These are phyloP conservation scores for Pemphigus obesinymphae DNA, from an alignment of 1,140 invertebrate genomes.

Conservation along the genomic window DNA sequence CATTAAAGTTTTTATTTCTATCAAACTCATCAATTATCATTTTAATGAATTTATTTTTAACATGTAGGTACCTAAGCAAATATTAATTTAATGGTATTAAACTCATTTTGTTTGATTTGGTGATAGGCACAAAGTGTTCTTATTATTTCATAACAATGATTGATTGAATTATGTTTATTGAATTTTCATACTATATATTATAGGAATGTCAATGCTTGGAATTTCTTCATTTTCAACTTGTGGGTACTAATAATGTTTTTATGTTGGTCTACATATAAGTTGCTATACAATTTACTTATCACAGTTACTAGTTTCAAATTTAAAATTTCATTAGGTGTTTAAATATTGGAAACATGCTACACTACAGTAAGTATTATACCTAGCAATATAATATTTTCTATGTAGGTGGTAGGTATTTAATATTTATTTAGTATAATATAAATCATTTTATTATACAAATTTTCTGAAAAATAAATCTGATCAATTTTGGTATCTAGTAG, in stretches of 20 bases:
- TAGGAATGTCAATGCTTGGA: neutral
- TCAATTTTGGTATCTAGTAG: too few species aligned
- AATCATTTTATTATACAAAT: too few species aligned
- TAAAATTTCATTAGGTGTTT: too few species aligned
- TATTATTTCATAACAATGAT: neutral
- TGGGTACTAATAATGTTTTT: too few species aligned
- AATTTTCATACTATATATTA: neutral
- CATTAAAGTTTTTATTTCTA: neutral
- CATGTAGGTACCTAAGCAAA: neutral
- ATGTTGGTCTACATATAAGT: neutral
- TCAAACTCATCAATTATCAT: neutral
- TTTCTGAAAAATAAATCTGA: too few species aligned
- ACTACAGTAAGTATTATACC: neutral
- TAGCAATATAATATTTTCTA: neutral
- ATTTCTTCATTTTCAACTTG: too few species aligned
- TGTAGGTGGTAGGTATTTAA: neutral
- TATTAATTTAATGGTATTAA: neutral
- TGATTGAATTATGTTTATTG: neutral
- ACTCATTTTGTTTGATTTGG: neutral
- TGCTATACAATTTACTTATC: too few species aligned
- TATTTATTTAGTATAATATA: too few species aligned
- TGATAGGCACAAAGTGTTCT: neutral
- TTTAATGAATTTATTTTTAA: neutral
- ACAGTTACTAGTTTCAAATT: too few species aligned
- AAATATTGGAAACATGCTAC: neutral